Percentiles rank a stretch among this genome's conserved stretches.
phyloP scores from a whole-genome alignment of 2,797 vertebrate species.

The Sebastolobus alascanus region DNA sequence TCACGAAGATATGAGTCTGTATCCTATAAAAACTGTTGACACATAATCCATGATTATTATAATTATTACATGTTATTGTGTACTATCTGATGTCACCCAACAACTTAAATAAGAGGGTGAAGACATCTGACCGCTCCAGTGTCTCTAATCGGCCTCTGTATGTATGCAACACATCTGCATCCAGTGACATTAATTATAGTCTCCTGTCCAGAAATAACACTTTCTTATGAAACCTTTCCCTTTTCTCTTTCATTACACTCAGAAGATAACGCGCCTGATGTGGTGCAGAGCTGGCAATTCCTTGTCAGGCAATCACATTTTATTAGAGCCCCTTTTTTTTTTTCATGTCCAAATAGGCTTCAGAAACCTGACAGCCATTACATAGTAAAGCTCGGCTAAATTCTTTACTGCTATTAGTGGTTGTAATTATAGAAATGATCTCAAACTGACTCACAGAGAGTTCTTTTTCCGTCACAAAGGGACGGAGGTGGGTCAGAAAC shows the following conservation, averaged over 20 bases:
- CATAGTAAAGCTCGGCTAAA: constrained; percentile 42
- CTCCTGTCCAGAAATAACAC: constrained; percentile 53
- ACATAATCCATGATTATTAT: not conserved
- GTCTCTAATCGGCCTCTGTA: constrained; percentile 26
- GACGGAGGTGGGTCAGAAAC: constrained; percentile 12
- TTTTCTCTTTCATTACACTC: constrained; percentile 61
- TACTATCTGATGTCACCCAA: not conserved
- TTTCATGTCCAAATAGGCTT: constrained; percentile 25
- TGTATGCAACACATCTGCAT: constrained; percentile 21
- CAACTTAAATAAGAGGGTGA: constrained; percentile 14
- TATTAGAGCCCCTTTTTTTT: constrained; percentile 46
- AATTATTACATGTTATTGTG: not conserved
- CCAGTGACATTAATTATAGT: constrained; percentile 57
- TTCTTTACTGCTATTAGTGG: constrained; percentile 64
- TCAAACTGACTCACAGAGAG: constrained; percentile 50
- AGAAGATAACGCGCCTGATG: constrained; percentile 39
- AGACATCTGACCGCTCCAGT: not conserved
- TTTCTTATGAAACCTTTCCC: constrained; percentile 35
- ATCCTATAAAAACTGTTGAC: not conserved
- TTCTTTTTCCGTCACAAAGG: constrained; percentile 18
- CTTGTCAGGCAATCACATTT: constrained; percentile 49
- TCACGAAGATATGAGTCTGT: not conserved
- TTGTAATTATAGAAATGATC: constrained; percentile 66
- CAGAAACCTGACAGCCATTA: constrained; percentile 61
- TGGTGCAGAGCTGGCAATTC: constrained; percentile 36